Base-by-base conservation (phyloP, 92 coral and sea anemone species). In the Meandrina meandrites region DNA sequence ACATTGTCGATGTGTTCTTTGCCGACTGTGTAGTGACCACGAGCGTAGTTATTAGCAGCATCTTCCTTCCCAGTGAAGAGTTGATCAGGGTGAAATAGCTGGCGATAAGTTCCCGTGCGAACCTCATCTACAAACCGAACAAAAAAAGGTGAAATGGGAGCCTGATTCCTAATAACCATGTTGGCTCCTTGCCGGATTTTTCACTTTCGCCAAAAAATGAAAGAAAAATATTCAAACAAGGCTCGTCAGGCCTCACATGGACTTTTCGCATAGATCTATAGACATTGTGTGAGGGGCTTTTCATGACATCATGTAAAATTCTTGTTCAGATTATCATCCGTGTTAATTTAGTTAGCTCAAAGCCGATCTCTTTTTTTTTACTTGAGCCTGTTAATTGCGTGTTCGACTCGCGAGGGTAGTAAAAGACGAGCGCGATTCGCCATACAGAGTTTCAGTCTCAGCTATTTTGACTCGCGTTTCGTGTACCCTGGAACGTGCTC, bases 31-130 rank as follows among this genome's bases (percentile, higher is more conserved):
- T 93, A 93, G 78, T 93, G 96, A 54, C 96, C 96, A 50, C 96
- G 94, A 32, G 96, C 96, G 73, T 93, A 93, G 82, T 93, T 93
- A 56, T 93, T 93, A 66, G 96, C 96, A 79, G 96, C 96, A 67
- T 93, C 96, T 86, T 93, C 96, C 64, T 93, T 93, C 57, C 96
- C 96, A 21, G 93, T 93, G 57, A 93, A 80, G 24, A 93, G 90
- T 78, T 93, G 96, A 24, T 93, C 96, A 2, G 96, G 96, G 82
- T 93, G 93, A 47, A 93, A 93, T 21, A 93, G 47, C 57, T 93
- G 96, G 28, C 96, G 96, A 60, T 93, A 93, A 30, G 94, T 93
- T 37, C 96, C 96, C 13, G 96, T 86, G 9, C 92, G 92, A 53
- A 89, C 76, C 35, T 89, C 92, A 70, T 89, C 92, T 89, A 57